Evolutionary conservation across 2,113 vertebrate genomes (phyloP).

Genomic region (Dromiciops gliroides): DNA sequence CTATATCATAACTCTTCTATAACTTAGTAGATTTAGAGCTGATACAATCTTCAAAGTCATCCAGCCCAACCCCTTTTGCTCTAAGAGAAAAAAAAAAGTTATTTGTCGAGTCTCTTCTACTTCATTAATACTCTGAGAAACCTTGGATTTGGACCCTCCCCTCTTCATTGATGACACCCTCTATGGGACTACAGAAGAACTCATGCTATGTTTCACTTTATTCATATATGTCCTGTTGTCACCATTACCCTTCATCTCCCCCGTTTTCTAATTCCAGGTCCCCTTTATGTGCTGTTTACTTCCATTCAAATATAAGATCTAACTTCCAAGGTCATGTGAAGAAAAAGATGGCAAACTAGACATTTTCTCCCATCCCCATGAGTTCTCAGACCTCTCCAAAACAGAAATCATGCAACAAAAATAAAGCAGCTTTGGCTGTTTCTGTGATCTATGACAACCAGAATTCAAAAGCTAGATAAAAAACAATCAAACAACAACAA

Average conservation of each 20-base stretch:
- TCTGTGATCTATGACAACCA: too few species aligned
- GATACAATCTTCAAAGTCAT: not conserved
- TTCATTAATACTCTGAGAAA: not conserved
- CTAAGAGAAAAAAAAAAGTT: not conserved
- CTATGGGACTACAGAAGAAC: not conserved
- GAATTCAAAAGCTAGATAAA: too few species aligned
- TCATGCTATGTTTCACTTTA: not conserved
- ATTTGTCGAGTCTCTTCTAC: not conserved
- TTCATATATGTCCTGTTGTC: not conserved
- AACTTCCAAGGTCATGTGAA: too few species aligned
- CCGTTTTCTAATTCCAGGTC: not conserved
- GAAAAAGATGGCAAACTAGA: too few species aligned
- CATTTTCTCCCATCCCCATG: too few species aligned
- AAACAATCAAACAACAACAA: too few species aligned
- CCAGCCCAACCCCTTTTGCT: not conserved
- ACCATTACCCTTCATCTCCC: not conserved
- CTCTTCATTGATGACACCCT: not conserved
- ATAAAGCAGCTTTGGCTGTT: too few species aligned
- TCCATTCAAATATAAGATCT: too few species aligned
- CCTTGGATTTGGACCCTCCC: not conserved
- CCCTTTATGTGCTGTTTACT: not conserved
- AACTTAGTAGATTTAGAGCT: not conserved
- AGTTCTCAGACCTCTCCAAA: too few species aligned
- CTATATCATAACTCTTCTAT: not conserved
- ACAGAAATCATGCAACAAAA: too few species aligned